These are phyloP conservation scores for Butorides virescens DNA, from an alignment of 2,113 vertebrate species.

Conservation along the genomic window DNA sequence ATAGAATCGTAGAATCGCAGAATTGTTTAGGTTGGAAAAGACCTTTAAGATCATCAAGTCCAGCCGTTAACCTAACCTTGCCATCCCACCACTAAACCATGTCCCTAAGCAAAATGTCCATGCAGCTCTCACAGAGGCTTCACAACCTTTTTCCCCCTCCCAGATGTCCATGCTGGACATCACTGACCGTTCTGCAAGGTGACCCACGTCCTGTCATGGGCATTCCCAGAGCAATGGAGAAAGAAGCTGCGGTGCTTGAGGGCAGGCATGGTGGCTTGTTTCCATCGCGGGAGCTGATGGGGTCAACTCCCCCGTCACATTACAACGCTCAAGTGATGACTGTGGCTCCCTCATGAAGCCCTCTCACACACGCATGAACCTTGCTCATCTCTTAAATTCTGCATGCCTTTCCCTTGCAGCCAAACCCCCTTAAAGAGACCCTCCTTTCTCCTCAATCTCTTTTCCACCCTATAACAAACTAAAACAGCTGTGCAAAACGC, in stretches of 20 bases:
- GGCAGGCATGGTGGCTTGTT: neutral
- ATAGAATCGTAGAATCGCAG: too few relatives aligned
- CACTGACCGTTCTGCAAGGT: neutral
- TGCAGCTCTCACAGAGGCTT: neutral
- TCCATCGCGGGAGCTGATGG: neutral
- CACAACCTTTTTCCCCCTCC: neutral
- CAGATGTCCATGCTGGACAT: neutral
- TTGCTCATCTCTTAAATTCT: neutral
- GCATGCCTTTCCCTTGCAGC: neutral
- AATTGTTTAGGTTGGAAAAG: too few relatives aligned
- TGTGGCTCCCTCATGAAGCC: neutral
- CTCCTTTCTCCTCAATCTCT: neutral
- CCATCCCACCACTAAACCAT: too few relatives aligned
- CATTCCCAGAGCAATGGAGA: neutral
- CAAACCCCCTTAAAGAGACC: neutral
- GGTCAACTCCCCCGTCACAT: neutral
- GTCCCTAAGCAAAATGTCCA: neutral
- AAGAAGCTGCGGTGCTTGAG: neutral
- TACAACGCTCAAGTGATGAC: accelerated
- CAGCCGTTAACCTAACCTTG: too few relatives aligned
- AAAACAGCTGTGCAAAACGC: neutral
- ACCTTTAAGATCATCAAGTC: too few relatives aligned
- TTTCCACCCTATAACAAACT: neutral
- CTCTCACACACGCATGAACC: neutral
- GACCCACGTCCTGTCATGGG: neutral